These are phyloP conservation scores for Pantherophis guttatus DNA, from an alignment of 2,113 vertebrate genomes.

Conservation along the genomic window DNA sequence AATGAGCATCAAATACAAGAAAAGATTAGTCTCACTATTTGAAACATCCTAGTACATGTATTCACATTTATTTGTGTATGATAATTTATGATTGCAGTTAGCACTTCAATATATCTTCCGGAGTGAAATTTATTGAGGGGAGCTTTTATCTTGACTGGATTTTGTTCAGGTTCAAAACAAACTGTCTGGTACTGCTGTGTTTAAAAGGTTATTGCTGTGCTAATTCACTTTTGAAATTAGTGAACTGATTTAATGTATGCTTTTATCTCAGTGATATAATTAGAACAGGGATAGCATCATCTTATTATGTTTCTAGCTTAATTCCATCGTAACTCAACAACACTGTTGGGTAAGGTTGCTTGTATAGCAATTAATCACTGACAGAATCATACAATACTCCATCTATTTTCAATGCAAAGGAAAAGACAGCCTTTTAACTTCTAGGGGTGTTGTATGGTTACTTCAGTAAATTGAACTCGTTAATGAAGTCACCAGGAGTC, in stretches of 20 bases:
- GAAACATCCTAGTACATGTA: not conserved
- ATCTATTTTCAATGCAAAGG: not conserved
- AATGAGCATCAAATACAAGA: not conserved
- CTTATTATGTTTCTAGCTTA: not conserved
- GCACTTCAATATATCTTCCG: not conserved
- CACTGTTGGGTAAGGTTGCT: not conserved
- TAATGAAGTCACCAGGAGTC: not conserved
- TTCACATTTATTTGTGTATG: not conserved
- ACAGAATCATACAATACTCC: not conserved
- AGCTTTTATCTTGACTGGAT: not conserved
- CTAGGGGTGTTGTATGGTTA: not conserved
- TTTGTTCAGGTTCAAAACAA: not conserved
- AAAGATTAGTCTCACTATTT: not conserved
- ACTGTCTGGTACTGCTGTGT: not conserved
- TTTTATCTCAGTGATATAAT: not conserved
- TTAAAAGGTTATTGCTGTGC: not conserved
- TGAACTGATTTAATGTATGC: not conserved
- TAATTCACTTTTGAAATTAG: not conserved
- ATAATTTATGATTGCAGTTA: not conserved
- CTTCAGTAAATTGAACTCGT: constrained; percentile 2
- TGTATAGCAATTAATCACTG: not conserved
- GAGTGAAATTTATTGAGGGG: not conserved
- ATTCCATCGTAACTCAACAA: not conserved
- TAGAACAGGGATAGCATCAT: not conserved
- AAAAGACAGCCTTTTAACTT: not conserved